Conservation (phyloP, 1,140 invertebrate species). For the Zaprionus inermis region DNA sequence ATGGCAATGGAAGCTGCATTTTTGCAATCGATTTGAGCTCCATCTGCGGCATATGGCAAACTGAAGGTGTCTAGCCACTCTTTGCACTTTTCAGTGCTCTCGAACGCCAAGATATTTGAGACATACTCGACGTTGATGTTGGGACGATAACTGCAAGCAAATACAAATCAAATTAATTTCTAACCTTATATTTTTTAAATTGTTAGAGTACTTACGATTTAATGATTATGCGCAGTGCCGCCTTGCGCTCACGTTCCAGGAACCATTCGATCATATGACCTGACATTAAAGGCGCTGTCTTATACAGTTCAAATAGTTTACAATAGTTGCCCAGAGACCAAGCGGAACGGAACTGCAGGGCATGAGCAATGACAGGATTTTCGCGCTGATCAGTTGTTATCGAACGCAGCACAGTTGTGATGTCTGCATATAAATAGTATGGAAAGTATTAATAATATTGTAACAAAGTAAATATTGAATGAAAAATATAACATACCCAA, state of each 20-base stretch:
- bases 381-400: slow-evolving; percentile 91
- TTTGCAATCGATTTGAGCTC: slow-evolving; percentile 81
- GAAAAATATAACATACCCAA: slow-evolving; percentile 88
- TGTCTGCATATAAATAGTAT: slow-evolving; percentile 87
- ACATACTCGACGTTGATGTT: slow-evolving; percentile 94
- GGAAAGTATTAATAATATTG: neutral
- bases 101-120: slow-evolving; percentile 93
- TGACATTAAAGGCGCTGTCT: slow-evolving; percentile 95
- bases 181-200: neutral
- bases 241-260: slow-evolving; percentile 95
- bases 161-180: too few relatives aligned
- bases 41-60: slow-evolving; percentile 89
- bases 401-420: slow-evolving; percentile 94
- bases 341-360: slow-evolving; percentile 93
- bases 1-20: slow-evolving; percentile 69
- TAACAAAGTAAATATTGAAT: neutral
- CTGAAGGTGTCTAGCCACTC: slow-evolving; percentile 94
- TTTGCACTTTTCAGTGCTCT: slow-evolving; percentile 91
- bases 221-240: slow-evolving; percentile 94
- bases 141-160: slow-evolving; percentile 95
- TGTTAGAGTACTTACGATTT: slow-evolving; percentile 94
- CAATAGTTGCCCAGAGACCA: slow-evolving; percentile 97
- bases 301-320: slow-evolving; percentile 96
- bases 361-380: slow-evolving; percentile 94
- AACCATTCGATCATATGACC: slow-evolving; percentile 99